Evolutionary conservation across 2,888 invertebrate species (phyloP), one percentile per base, ranked within the genome.

Genomic region (Nomada lathburiana): DNA sequence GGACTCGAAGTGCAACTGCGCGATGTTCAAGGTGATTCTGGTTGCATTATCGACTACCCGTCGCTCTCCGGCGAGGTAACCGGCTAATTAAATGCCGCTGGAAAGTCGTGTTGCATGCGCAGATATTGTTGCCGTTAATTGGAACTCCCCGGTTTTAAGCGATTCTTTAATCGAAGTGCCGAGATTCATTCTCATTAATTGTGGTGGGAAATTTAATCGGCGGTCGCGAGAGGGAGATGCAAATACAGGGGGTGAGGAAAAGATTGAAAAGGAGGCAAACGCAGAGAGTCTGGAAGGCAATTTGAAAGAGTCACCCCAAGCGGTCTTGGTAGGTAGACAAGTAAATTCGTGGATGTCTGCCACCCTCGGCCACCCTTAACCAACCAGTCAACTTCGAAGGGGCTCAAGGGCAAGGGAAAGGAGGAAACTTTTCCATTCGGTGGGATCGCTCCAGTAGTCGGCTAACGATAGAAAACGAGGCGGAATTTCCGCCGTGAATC

Each of bases 381-480:
- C 47, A 44, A 42, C 36, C 36, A 36, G 36, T 7, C 36, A 36
- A 63, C 60, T 20, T 47, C 42, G 70, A 42, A 42, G 52, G 23
- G 55, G 42, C 60, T 55, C 63, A 72, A 69, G 59, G 36, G 23
- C 68, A 63, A 53, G 65, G 52, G 59, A 72, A 70, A 44, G 76
- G 82, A 80, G 78, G 76, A 88, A 90, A 91, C 85, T 89, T 90
- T 90, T 89, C 89, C 90, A 90, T 90, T 68, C 70, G 74, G 2
- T 20, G n/a, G 44, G 16, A 36, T 59, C 18, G 52, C 59, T 26
- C 23, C 44, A 67, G 59, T 82, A 82, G 82, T 86, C 86, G 84
- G 77, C 86, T 87, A 90, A 88, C 90, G 90, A 87, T 88, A 88
- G 89, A 83, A 86, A 91, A 90, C 88, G 89, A 88, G 86, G 84